phyloP scores from a whole-genome alignment of 2,797 vertebrate genomes.

The Mycteria americana region DNA sequence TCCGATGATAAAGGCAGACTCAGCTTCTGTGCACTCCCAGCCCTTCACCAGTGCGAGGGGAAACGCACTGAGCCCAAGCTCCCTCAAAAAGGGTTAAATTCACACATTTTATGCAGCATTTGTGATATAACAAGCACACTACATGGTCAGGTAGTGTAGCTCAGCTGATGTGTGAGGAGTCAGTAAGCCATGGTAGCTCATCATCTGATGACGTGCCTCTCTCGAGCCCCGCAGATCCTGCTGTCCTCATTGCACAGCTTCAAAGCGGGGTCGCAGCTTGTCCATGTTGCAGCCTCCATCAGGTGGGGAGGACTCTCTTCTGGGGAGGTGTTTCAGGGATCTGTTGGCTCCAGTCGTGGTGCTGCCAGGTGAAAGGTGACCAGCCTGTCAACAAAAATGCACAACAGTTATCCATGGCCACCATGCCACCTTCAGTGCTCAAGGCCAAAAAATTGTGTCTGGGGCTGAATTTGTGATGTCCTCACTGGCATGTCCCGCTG shows the following conservation, averaged over 20 bases:
- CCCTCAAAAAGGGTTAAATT: background rate
- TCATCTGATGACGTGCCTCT: background rate
- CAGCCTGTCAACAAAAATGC: background rate
- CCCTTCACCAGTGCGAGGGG: background rate
- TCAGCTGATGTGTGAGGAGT: background rate
- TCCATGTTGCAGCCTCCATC: background rate
- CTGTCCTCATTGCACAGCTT: background rate
- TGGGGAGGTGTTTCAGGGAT: background rate
- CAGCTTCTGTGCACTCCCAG: background rate
- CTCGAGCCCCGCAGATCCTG: rapidly evolving
- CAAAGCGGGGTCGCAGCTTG: background rate
- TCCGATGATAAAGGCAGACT: background rate
- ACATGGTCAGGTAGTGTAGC: rapidly evolving
- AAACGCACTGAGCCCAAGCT: background rate
- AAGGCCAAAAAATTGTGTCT: background rate
- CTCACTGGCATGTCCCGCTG: background rate
- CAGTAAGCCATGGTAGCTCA: background rate
- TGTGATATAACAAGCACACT: background rate
- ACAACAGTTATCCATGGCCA: background rate
- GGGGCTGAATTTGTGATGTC: background rate
- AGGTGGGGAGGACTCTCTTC: rapidly evolving
- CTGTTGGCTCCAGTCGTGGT: background rate
- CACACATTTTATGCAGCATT: background rate
- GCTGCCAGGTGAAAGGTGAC: background rate
- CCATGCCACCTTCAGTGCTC: background rate